These are phyloP conservation scores for Sphyrna mokarran DNA, from an alignment of 2,113 vertebrate genomes.

Conservation along the genomic window DNA sequence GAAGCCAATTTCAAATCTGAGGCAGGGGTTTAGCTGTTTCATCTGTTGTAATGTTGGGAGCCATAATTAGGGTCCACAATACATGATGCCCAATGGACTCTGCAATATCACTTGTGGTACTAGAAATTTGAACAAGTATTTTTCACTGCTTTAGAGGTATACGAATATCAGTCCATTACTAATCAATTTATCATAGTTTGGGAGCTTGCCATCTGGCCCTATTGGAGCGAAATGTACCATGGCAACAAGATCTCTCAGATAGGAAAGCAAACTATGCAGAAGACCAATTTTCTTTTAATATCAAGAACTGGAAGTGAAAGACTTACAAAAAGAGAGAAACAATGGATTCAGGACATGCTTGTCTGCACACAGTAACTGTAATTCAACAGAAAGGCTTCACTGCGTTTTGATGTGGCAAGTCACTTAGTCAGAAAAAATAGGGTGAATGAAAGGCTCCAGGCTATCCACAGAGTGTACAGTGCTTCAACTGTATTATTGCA, in stretches of 20 bases:
- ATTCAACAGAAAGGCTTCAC: conserved; percentile 47
- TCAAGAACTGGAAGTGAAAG: not conserved
- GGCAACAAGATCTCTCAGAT: not conserved
- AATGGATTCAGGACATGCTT: conserved; percentile 40
- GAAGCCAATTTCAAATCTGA: not conserved
- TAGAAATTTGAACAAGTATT: not conserved
- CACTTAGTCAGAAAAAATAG: conserved; percentile 46
- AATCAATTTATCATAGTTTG: not conserved
- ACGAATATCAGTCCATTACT: not conserved
- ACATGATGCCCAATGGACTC: not conserved
- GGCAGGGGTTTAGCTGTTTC: not conserved
- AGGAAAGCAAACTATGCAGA: not conserved
- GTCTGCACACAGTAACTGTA: conserved; percentile 42
- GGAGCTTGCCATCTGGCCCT: not conserved
- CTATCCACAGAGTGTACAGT: conserved; percentile 43
- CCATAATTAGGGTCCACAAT: not conserved
- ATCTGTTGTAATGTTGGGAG: not conserved
- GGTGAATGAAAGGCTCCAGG: conserved; percentile 45
- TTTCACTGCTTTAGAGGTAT: not conserved
- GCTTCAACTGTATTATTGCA: not conserved
- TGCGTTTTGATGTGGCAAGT: conserved; percentile 51
- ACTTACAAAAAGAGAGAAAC: conserved; percentile 29
- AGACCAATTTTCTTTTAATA: not conserved
- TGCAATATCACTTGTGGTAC: not conserved
- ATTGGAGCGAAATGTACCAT: not conserved